Conservation (phyloP, 2,888 invertebrate species). For the Ommatoiulus sabulosus region DNA sequence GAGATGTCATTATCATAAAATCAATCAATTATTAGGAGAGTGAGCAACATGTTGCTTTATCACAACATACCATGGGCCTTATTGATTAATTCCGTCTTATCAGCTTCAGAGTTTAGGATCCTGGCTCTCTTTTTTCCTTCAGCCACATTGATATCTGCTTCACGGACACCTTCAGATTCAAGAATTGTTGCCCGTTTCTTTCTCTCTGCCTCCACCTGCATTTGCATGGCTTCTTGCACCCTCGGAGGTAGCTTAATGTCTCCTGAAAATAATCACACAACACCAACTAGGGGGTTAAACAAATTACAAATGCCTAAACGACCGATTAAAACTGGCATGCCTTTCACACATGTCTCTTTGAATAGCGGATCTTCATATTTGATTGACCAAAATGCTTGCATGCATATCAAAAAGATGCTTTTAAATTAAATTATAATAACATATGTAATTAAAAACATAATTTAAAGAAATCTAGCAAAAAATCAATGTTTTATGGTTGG, state of each 20-base stretch:
- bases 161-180: conserved; percentile 88
- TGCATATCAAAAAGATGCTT: too few species aligned
- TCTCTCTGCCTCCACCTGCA: conserved; percentile 99
- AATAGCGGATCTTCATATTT: too few species aligned
- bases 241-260: conserved; percentile 89
- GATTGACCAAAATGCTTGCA: too few species aligned
- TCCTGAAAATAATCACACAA: conserved; percentile 74
- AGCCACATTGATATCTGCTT: conserved; percentile 92
- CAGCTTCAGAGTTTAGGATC: conserved; percentile 96
- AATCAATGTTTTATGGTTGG: too few species aligned
- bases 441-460: too few species aligned
- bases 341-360: too few species aligned
- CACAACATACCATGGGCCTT: conserved; percentile 78
- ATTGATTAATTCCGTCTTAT: conserved; percentile 93
- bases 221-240: conserved; percentile 99
- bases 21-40: conserved; percentile 9
- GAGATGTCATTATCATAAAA: conserved; percentile 24
- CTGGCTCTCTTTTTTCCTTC: conserved; percentile 93
- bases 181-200: conserved; percentile 95
- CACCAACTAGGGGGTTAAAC: too few species aligned
- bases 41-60: not conserved
- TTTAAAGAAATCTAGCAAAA: too few species aligned
- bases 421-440: too few species aligned
- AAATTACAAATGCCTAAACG: too few species aligned
- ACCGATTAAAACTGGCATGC: too few species aligned